These are phyloP conservation scores for Neoascia interrupta DNA, from an alignment of 2,888 invertebrate genomes.

Conservation along the genomic window DNA sequence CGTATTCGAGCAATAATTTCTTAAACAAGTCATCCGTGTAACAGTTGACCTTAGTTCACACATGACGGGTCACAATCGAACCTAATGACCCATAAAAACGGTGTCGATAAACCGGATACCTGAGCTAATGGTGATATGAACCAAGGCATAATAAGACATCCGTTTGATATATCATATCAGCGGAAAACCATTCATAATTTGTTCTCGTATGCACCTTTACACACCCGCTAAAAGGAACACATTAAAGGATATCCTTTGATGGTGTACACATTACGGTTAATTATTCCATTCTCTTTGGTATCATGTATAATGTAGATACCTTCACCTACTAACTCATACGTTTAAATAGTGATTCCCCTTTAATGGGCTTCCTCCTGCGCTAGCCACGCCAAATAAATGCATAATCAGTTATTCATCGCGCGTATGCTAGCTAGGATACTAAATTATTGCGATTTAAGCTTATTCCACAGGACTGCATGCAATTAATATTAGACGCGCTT, in stretches of 20 bases:
- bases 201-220: too few species aligned
- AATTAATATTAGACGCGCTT: conserved; percentile 59
- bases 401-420: conserved; percentile 30
- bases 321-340: too few species aligned
- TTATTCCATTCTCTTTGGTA: conserved; percentile 36
- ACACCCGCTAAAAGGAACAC: conserved; percentile 19
- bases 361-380: too few species aligned
- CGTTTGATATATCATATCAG: conserved; percentile 55
- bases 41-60: too few species aligned
- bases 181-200: too few species aligned
- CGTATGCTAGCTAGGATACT: conserved; percentile 4
- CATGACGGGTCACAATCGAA: too few species aligned
- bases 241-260: conserved; percentile 43
- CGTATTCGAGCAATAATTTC: too few species aligned
- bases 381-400: conserved; percentile 11
- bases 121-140: background rate
- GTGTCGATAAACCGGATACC: conserved; percentile 27
- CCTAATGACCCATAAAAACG: conserved; percentile 35
- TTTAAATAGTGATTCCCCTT: too few species aligned
- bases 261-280: conserved; percentile 18
- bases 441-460: conserved; percentile 52
- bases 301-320: too few species aligned
- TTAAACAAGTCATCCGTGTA: too few species aligned
- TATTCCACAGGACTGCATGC: conserved; percentile 51
- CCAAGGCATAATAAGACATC: conserved; percentile 49